Base-by-base conservation (phyloP, 2,888 invertebrate genomes). In the Drosophila anomalata region DNA sequence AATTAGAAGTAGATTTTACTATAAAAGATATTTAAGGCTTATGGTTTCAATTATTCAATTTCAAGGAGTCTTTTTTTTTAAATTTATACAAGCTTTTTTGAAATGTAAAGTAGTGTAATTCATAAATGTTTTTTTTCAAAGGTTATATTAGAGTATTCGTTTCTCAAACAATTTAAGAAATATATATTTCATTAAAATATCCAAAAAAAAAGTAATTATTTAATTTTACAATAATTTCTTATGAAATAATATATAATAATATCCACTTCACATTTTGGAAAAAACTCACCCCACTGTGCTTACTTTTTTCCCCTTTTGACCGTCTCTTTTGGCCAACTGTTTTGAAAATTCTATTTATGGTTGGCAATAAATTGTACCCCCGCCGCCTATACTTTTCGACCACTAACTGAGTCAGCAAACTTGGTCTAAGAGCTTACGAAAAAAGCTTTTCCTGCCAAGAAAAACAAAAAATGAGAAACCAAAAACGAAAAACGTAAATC, bases 401-500 rank as follows among this genome's bases (percentile, higher is more conserved):
- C 22, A 24, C 53, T 47, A 63, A 46, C 67, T 65, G 67, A 62
- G n/a, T 53, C 67, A 67, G 24, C 29, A 29, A 66, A 44, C 63
- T 63, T 46, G 22, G 5, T 62, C 51, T 22, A n/a, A 44, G 51
- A 63, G 63, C 63, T 65, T 65, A 8, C 24, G 12, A 3, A 12
- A 65, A 50, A 68, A 54, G 47, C 47, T 48, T 48, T 67, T 26
- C 44, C 41, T 17, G 48, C 63, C 48, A 48, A 62, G 44, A 50
- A 63, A 63, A 63, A 63, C 63, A 63, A 51, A 44, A 63, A 42
- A 36, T 63, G n/a, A 36, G 29, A 29, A 62, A 24, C 24, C 14
- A 31, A 63, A 73, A 81, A n/a, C 42, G 9, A 8, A 41, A 41
- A 75, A 85, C 86, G 76, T 52, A 69, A 55, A 63, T 41, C 46